A percentile compares a stretch with the other conserved stretches of the same genome.
These are phyloP conservation scores for Leptinotarsa texana DNA, from an alignment of 1,140 invertebrate genomes.

Conservation along the genomic window DNA sequence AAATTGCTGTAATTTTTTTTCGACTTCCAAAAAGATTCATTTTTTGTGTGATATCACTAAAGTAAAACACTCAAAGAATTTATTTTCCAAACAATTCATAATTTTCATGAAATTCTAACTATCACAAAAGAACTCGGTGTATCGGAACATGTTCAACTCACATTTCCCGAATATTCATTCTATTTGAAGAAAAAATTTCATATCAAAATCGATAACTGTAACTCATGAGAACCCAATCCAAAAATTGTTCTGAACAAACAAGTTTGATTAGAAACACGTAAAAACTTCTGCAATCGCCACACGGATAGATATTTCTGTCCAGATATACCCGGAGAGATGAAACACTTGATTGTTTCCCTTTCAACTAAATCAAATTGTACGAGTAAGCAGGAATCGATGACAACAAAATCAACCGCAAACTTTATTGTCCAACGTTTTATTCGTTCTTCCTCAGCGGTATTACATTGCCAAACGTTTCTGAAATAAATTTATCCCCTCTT, in stretches of 20 bases:
- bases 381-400: conserved; percentile 27
- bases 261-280: background rate
- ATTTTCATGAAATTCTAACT: too few species aligned
- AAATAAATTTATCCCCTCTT: conserved; percentile 10
- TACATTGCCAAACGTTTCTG: conserved; percentile 11
- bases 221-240: background rate
- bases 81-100: too few species aligned
- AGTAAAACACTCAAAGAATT: too few species aligned
- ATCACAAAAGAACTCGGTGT: too few species aligned
- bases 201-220: too few species aligned
- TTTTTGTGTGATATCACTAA: too few species aligned
- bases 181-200: too few species aligned
- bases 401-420: conserved; percentile 25
- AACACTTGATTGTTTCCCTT: conserved; percentile 21
- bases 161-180: too few species aligned
- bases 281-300: background rate
- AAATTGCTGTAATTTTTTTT: too few species aligned
- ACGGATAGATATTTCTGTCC: background rate
- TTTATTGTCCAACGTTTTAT: conserved; percentile 20
- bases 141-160: too few species aligned
- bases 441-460: background rate
- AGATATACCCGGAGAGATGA: background rate
- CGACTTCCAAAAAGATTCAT: too few species aligned
- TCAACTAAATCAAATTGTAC: conserved; percentile 17
- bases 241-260: background rate